Conservation (phyloP, 2,113 vertebrate species). For the Pitta sordida region DNA sequence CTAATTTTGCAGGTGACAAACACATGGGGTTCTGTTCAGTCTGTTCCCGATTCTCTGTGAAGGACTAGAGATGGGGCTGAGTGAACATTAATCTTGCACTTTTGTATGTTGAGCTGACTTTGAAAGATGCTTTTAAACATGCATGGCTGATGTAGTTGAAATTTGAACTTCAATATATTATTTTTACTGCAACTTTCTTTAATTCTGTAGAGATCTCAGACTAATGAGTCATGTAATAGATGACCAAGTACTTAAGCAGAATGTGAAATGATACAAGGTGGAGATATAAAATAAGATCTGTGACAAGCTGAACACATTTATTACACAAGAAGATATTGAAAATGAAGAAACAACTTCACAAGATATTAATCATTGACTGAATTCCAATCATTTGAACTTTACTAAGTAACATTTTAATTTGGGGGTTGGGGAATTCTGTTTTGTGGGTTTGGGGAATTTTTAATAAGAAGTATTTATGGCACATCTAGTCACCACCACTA, state of each 20-base stretch:
- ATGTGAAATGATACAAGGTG: slow-evolving; percentile 71
- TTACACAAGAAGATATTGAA: slow-evolving; percentile 66
- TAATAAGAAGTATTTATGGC: neutral
- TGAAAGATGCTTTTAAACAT: slow-evolving; percentile 73
- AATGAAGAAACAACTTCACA: slow-evolving; percentile 66
- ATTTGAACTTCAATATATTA: slow-evolving; percentile 73
- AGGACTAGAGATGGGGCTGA: slow-evolving; percentile 30
- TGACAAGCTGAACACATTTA: slow-evolving; percentile 71
- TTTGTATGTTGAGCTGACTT: slow-evolving; percentile 64
- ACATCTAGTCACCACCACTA: neutral
- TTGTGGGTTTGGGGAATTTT: neutral
- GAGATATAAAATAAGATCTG: slow-evolving; percentile 71
- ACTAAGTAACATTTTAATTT: slow-evolving; percentile 50
- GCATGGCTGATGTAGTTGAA: slow-evolving; percentile 72
- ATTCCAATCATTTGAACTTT: slow-evolving; percentile 52
- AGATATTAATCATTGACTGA: slow-evolving; percentile 63
- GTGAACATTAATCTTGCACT: slow-evolving; percentile 38
- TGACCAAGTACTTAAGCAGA: slow-evolving; percentile 71
- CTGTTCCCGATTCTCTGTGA: neutral
- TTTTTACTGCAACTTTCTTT: slow-evolving; percentile 76
- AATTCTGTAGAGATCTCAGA: slow-evolving; percentile 73
- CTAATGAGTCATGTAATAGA: slow-evolving; percentile 78
- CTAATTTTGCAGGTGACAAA: slow-evolving; percentile 34
- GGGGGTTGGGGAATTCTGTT: slow-evolving; percentile 5
- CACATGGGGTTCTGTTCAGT: slow-evolving; percentile 1